Conservation (phyloP, 35 echinoderm and acorn worm species). For the Holothuria glaberrima region DNA sequence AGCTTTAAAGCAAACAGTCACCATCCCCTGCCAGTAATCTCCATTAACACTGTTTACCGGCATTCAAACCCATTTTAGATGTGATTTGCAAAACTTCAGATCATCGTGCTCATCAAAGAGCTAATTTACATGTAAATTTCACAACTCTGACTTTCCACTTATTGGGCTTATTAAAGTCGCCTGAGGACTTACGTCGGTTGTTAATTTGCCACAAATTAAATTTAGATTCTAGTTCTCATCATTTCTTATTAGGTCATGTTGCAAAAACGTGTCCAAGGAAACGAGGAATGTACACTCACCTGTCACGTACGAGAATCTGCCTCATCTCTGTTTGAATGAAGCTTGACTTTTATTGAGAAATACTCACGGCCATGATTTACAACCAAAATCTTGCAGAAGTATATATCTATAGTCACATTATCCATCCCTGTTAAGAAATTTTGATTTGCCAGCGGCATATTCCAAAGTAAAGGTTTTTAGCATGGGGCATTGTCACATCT, state of each 20-base stretch:
- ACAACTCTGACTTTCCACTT: background rate
- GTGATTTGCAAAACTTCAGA: constrained; percentile 29
- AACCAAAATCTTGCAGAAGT: background rate
- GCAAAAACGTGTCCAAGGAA: constrained; percentile 35
- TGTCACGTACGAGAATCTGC: constrained; percentile 9
- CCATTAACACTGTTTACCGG: constrained; percentile 19
- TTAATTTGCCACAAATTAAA: constrained; percentile 52
- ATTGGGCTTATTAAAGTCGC: constrained; percentile 22
- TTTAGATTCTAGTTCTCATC: constrained; percentile 26
- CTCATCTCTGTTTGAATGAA: constrained; percentile 30
- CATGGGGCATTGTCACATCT: too few relatives aligned
- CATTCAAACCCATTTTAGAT: constrained; percentile 3
- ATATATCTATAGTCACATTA: too few relatives aligned
- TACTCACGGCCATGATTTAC: constrained; percentile 12
- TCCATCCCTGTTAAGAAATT: too few relatives aligned
- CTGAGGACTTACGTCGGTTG: background rate
- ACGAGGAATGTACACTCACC: constrained; percentile 24
- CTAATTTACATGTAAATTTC: constrained; percentile 28
- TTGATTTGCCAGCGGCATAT: too few relatives aligned
- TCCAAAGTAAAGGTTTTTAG: too few relatives aligned
- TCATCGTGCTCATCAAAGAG: background rate
- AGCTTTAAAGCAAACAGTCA: too few relatives aligned
- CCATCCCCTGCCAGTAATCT: constrained; percentile 3
- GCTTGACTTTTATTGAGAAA: constrained; percentile 44
- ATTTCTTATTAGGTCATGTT: constrained; percentile 37